These are phyloP conservation scores for Macrosiphum euphorbiae DNA, from an alignment of 2,888 invertebrate species.

Conservation along the genomic window DNA sequence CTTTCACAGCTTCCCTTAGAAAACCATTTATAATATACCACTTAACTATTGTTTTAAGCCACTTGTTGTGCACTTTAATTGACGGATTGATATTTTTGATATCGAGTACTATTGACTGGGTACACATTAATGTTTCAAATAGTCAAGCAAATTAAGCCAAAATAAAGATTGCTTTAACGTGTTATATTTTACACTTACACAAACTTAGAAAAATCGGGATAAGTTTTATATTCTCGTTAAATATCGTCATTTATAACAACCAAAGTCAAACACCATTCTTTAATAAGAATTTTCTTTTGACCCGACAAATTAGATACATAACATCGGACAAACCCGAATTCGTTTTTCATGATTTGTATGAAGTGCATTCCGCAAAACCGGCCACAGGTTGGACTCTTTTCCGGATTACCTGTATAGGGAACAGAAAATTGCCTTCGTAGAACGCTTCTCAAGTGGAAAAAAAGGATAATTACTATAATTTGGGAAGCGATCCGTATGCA, in stretches of 20 bases:
- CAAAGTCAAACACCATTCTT: not conserved
- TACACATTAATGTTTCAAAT: not conserved
- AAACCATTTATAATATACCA: not conserved
- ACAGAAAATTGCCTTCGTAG: not conserved
- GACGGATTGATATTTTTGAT: not conserved
- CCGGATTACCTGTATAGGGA: not conserved
- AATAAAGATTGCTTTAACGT: not conserved
- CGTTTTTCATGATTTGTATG: not conserved
- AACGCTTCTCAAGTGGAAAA: not conserved
- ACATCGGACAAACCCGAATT: not conserved
- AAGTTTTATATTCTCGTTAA: not conserved
- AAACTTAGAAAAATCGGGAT: not conserved
- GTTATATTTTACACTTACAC: not conserved
- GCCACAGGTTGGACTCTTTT: not conserved
- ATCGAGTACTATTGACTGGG: not conserved
- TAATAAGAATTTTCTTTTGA: not conserved
- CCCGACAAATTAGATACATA: not conserved
- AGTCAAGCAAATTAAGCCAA: not conserved
- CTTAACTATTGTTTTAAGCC: too few relatives aligned
- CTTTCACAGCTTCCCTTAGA: not conserved
- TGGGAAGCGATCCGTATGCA: not conserved
- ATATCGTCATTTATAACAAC: not conserved
- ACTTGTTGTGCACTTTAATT: not conserved
- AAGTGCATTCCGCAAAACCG: not conserved
- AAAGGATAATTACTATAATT: slow-evolving; percentile 2